These are phyloP conservation scores for Hipposideros larvatus DNA, from an alignment of 2,797 vertebrate genomes.

Conservation along the genomic window DNA sequence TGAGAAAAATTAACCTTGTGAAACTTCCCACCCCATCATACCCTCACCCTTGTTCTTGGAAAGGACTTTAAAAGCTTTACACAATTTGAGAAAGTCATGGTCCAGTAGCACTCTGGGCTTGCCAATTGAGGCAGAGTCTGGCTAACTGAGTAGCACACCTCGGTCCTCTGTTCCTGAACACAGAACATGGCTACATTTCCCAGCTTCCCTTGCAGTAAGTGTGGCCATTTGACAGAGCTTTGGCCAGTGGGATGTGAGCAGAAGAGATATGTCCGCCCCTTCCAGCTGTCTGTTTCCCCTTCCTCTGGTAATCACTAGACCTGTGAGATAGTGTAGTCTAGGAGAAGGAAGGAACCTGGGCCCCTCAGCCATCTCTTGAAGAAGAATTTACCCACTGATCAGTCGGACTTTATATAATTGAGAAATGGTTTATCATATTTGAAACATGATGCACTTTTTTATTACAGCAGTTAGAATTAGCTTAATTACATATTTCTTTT, in stretches of 20 bases:
- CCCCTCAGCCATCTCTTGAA: background rate
- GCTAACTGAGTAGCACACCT: background rate
- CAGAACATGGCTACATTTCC: background rate
- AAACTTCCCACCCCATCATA: background rate
- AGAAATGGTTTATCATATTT: background rate
- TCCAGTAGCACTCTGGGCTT: background rate
- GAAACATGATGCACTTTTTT: background rate
- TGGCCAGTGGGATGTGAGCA: background rate
- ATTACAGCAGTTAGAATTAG: constrained; percentile 4
- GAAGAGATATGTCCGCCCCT: background rate
- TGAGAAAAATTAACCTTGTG: background rate
- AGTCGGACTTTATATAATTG: background rate
- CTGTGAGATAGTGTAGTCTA: background rate
- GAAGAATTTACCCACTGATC: background rate
- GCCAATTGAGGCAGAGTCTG: background rate
- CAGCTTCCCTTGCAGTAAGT: background rate
- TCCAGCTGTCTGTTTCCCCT: background rate
- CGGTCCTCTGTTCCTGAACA: background rate
- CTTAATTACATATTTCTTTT: background rate
- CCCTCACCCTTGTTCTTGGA: background rate
- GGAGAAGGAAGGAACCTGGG: background rate
- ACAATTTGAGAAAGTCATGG: background rate
- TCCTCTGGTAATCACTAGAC: background rate
- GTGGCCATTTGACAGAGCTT: background rate
- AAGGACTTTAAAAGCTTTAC: background rate